Conservation (phyloP, 2,888 invertebrate genomes). For the Philereme transversata region DNA sequence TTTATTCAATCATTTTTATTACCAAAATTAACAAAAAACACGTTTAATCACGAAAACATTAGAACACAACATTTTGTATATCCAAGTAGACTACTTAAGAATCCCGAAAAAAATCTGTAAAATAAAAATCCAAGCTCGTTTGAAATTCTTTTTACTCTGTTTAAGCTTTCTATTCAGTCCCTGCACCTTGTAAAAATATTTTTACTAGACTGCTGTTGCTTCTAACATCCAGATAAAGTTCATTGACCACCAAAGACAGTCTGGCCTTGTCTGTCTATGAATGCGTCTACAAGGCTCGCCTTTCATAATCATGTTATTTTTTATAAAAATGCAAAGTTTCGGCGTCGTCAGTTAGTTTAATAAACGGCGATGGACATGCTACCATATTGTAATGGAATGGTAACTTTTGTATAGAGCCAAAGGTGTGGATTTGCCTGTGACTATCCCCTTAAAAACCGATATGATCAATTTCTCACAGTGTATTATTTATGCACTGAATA, state of each 20-base stretch:
- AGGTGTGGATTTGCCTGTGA: too few species aligned
- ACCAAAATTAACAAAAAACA: too few species aligned
- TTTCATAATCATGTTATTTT: constrained; percentile 33
- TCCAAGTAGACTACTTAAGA: neutral
- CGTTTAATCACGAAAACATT: too few species aligned
- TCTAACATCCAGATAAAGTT: constrained; percentile 58
- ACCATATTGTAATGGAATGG: too few species aligned
- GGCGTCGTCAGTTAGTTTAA: too few species aligned
- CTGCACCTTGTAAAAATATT: constrained; percentile 47
- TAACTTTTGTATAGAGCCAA: neutral
- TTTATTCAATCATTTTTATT: too few species aligned
- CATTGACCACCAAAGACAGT: constrained; percentile 66
- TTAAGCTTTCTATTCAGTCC: constrained; percentile 33
- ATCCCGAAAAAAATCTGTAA: neutral
- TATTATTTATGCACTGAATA: too few species aligned
- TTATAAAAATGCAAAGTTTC: too few species aligned
- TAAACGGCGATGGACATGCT: too few species aligned
- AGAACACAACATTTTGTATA: too few species aligned
- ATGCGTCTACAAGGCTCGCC: constrained; percentile 48
- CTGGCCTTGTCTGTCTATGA: constrained; percentile 67
- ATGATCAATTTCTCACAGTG: too few species aligned
- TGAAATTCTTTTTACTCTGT: constrained; percentile 32
- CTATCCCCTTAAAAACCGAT: too few species aligned
- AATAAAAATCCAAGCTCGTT: constrained; percentile 36
- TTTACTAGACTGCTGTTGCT: constrained; percentile 55